A percentile compares a stretch with the other conserved stretches of the same genome.
Evolutionary conservation across 2,888 invertebrate genomes (phyloP).

Genomic region (Bombylius major): DNA sequence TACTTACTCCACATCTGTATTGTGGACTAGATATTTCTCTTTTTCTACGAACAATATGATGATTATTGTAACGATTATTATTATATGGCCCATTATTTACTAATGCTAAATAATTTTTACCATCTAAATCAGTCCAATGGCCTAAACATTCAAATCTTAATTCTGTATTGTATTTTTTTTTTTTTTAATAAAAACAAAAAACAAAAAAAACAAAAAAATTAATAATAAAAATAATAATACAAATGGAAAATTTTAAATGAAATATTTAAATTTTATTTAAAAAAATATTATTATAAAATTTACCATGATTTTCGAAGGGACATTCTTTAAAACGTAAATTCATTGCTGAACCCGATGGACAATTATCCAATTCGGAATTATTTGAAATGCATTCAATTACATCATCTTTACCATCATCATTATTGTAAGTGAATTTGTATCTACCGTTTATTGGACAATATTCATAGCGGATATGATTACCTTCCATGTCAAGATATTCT

Average conservation of each 20-base stretch:
- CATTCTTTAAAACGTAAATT: constrained; percentile 45
- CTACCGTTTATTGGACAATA: constrained; percentile 52
- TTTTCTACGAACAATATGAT: not conserved
- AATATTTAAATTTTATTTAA: not conserved
- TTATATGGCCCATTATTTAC: constrained; percentile 35
- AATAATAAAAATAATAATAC: not conserved
- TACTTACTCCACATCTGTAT: constrained; percentile 49
- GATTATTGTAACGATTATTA: too few species aligned
- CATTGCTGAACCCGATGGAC: constrained; percentile 47
- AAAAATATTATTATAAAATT: too few species aligned
- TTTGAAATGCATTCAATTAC: constrained; percentile 41
- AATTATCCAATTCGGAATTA: constrained; percentile 45
- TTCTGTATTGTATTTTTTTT: constrained; percentile 28
- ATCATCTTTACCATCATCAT: constrained; percentile 38
- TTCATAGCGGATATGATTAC: constrained; percentile 40
- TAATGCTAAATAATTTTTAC: constrained; percentile 43
- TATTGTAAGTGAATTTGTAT: constrained; percentile 44
- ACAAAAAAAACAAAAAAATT: not conserved
- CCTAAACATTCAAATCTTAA: constrained; percentile 50
- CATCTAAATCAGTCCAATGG: constrained; percentile 50
- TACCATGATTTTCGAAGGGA: constrained; percentile 43
- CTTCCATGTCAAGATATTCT: constrained; percentile 43
- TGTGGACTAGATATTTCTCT: constrained; percentile 36
- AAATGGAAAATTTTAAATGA: not conserved
- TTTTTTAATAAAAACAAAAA: not conserved